Evolutionary conservation across 1,140 invertebrate species (phyloP), one percentile per base, ranked within the genome.

Genomic region (Drosophila obscura): DNA sequence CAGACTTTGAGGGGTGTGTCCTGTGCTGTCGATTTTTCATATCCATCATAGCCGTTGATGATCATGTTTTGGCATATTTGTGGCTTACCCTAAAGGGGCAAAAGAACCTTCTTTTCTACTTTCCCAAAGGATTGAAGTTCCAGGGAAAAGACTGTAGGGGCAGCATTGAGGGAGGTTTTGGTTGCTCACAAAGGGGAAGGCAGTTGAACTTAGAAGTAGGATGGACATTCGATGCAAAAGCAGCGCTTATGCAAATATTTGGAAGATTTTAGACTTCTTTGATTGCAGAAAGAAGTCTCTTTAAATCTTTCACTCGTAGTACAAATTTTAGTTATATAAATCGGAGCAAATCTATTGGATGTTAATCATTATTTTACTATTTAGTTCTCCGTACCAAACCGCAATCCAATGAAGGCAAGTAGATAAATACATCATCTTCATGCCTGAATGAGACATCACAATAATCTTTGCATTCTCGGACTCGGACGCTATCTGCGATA

Each of bases 11-110:
- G 69, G 56, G 80, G 63, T 66, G 64, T 67, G 52, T 57, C 19
- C 19, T 57, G 58, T 28, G 73, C 45, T 26, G 58, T 73, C 60
- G 68, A 72, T 69, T 69, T 46, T 13, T 43, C 66, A 26, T 61
- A 51, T 73, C 60, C 41, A 53, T 58, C 60, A 43, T 39, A 5
- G 4, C 35, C 35, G 5, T 73, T 67, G 60, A 81, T 85, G 74
- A 87, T 85, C 78, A 76, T 87, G 82, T 85, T 85, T 85, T 85
- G 82, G 74, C 83, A 88, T 83, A 73, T 88, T 77, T 88, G 83
- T 80, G 83, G 79, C 78, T 74, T 57, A 31, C 39, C 39, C 19
- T 55, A 31, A 80, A 81, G 68, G 52, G 64, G 61, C 56, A 31
- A 8, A 8, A 46, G 16, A 39, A 56, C 39, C 22, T 52, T 63